Evolutionary conservation across 2,113 vertebrate species (phyloP).

Genomic region (Ciconia boyciana): DNA sequence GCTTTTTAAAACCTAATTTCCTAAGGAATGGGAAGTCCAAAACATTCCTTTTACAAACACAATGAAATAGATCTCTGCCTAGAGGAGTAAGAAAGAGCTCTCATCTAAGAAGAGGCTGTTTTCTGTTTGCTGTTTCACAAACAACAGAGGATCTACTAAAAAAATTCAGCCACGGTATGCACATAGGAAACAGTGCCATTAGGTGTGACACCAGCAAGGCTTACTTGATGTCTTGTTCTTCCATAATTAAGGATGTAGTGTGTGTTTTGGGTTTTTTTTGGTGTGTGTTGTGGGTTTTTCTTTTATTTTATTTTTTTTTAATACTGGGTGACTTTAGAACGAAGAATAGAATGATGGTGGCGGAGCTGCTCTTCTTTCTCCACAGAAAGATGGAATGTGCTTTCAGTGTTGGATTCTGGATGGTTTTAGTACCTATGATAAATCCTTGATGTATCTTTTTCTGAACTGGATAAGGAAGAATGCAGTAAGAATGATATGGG

Average conservation of each 20-base stretch:
- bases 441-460: not conserved
- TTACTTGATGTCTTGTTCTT: not conserved
- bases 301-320: not conserved
- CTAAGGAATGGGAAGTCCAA: not conserved
- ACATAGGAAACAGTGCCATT: not conserved
- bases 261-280: not conserved
- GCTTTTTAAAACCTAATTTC: not conserved
- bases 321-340: not conserved
- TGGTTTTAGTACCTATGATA: not conserved
- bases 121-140: not conserved
- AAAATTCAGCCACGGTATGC: not conserved
- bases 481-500: not conserved
- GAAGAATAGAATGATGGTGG: not conserved
- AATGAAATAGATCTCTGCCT: not conserved
- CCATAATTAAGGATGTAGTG: not conserved
- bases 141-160: not conserved
- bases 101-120: not conserved
- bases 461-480: not conserved
- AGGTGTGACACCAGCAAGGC: not conserved
- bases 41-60: not conserved
- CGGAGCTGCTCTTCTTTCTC: not conserved
- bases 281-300: no score
- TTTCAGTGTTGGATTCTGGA: not conserved
- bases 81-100: not conserved
- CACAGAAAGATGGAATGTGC: not conserved